phyloP scores from a whole-genome alignment of 2,888 invertebrate genomes.

The Drosophila cracens region DNA sequence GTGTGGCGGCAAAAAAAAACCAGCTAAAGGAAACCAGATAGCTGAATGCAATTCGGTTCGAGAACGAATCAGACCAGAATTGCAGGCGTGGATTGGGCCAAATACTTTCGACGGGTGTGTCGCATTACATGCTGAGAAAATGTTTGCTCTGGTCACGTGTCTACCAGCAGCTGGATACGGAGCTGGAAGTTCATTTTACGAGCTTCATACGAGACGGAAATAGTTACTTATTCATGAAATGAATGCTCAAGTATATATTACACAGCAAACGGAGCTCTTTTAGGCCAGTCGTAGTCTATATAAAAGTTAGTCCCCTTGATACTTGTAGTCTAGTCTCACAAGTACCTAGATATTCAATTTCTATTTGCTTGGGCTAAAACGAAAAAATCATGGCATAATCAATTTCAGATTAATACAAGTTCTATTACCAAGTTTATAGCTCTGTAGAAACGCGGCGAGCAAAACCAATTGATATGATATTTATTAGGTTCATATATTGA shows the following conservation, averaged over 20 bases:
- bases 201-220: conserved; percentile 30
- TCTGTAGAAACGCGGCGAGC: not conserved
- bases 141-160: conserved; percentile 61
- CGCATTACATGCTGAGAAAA: conserved; percentile 52
- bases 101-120: conserved; percentile 34
- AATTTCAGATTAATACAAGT: not conserved
- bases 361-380: not conserved
- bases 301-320: not conserved
- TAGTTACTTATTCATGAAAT: conserved; percentile 47
- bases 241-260: conserved; percentile 13
- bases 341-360: not conserved
- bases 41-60: conserved; percentile 27
- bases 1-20: conserved; percentile 19
- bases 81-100: conserved; percentile 40
- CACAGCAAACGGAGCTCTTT: not conserved
- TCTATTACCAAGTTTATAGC: not conserved
- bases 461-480: not conserved
- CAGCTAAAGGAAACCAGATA: conserved; percentile 19
- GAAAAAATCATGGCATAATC: not conserved
- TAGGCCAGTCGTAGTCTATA: not conserved
- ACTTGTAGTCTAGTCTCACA: not conserved
- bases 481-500: not conserved
- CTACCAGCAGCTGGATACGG: conserved; percentile 9
- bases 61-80: conserved; percentile 38
- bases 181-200: conserved; percentile 12